These are phyloP conservation scores for Prionailurus bengalensis DNA, from an alignment of 2,113 vertebrate genomes.

Conservation along the genomic window DNA sequence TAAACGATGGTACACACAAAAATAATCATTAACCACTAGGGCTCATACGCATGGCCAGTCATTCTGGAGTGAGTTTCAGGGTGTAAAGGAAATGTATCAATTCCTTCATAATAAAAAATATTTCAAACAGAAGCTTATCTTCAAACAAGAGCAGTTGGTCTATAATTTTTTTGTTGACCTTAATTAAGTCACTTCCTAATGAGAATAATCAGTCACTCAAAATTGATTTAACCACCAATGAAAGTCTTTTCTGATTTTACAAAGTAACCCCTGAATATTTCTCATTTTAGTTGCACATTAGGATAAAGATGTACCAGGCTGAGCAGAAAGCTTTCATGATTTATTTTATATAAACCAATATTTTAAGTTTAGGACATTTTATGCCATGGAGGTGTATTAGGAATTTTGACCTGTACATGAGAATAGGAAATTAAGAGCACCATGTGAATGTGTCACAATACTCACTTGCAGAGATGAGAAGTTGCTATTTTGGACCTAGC, in stretches of 20 bases:
- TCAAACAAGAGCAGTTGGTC: background rate
- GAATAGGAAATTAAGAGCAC: background rate
- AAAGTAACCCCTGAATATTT: background rate
- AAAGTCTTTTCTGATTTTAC: background rate
- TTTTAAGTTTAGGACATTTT: background rate
- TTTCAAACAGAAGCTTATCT: constrained; percentile 8
- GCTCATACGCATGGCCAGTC: background rate
- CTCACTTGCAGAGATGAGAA: background rate
- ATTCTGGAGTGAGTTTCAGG: background rate
- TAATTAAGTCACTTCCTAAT: background rate
- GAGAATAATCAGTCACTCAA: constrained; percentile 22
- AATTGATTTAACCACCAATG: background rate
- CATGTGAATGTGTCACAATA: background rate
- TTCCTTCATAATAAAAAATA: background rate
- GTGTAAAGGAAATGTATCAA: background rate
- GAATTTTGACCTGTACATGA: background rate
- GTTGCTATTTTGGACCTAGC: background rate
- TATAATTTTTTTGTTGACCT: background rate
- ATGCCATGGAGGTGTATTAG: background rate
- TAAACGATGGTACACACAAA: background rate
- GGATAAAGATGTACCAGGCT: background rate
- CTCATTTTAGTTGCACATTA: background rate
- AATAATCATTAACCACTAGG: background rate
- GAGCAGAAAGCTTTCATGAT: background rate
- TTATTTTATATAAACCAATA: background rate